Evolutionary conservation across 1,140 invertebrate species (phyloP).

Genomic region (Eciton burchellii): DNA sequence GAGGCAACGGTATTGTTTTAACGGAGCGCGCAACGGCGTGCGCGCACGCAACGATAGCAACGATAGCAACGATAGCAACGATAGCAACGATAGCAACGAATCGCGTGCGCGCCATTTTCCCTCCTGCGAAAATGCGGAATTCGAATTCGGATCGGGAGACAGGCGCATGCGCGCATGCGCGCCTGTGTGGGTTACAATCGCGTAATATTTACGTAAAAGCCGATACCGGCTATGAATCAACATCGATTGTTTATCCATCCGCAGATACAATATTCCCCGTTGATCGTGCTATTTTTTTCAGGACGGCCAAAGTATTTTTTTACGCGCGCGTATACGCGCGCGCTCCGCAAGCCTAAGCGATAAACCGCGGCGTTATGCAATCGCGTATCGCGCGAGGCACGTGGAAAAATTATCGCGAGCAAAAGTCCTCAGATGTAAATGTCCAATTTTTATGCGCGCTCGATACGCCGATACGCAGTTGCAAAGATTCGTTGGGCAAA

Average conservation of each 20-base stretch:
- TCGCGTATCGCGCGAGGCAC: slow-evolving; percentile 26
- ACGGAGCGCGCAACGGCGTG: background rate
- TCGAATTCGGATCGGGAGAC: background rate
- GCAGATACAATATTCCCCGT: slow-evolving; percentile 49
- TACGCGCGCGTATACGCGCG: background rate
- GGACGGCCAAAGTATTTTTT: slow-evolving; percentile 37
- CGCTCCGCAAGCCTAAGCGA: slow-evolving; percentile 5
- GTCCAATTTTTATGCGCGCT: slow-evolving; percentile 4
- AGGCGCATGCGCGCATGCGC: background rate
- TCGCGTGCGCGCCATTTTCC: slow-evolving; percentile 29
- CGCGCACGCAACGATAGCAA: background rate
- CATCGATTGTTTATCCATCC: slow-evolving; percentile 56
- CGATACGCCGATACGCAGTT: background rate
- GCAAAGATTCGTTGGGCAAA: slow-evolving; percentile 14
- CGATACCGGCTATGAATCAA: slow-evolving; percentile 54
- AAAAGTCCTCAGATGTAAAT: slow-evolving; percentile 36
- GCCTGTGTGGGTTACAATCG: background rate
- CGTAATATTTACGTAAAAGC: slow-evolving; percentile 57
- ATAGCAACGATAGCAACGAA: background rate
- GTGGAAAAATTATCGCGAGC: slow-evolving; percentile 41
- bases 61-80: background rate
- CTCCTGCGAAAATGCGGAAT: slow-evolving; percentile 19
- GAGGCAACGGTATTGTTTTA: slow-evolving; percentile 26
- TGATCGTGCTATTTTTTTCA: slow-evolving; percentile 39
- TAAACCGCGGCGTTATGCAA: slow-evolving; percentile 45